Base-by-base conservation (phyloP, 2,888 invertebrate genomes). In the Achlya flavicornis region DNA sequence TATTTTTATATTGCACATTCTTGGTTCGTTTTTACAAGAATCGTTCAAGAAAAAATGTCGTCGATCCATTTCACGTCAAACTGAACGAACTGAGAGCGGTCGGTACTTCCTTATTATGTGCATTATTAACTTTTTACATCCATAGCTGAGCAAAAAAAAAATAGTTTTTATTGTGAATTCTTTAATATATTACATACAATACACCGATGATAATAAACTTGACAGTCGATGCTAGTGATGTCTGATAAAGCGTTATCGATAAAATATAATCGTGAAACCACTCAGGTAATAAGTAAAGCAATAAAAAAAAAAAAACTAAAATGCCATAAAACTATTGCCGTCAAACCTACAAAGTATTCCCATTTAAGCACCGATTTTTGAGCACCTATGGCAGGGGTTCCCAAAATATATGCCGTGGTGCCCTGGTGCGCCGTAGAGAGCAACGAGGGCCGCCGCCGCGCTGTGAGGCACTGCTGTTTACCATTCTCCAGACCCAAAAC, bases 31-130 rank as follows among this genome's bases (percentile, higher is more conserved):
- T n/a, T 16, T 26, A 4, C 4, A 35, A 63, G 61, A 12, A 3
- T 14, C 33, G 14, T 48, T 68, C 59, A n/a, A 11, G 57, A 41
- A 43, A 26, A 26, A 41, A 41, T 59, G 38, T 41, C 19, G 38
- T 10, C 59, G 60, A 60, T 60, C 57, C 57, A 48, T 53, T 61
- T 61, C 61, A 48, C 33, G 35, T 48, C 46, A 57, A 57, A 33
- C 33, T 35, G 46, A 48, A 53, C 16, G 41, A 67, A 64, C 64
- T 46, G 65, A 59, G 65, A 63, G 62, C 59, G 26, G 60, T 10
- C 38, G 61, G 11, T 1, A 16, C 72, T 75, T 75, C 75, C 75
- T n/a, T n/a, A n/a, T n/a, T n/a, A n/a, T n/a, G n/a, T 76, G 72
- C 26, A 67, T 64, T 67, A 69, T 70, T 69, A 70, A 63, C 8